Evolutionary conservation across 2,888 invertebrate species (phyloP).

Genomic region (Epistrophella euchroma): DNA sequence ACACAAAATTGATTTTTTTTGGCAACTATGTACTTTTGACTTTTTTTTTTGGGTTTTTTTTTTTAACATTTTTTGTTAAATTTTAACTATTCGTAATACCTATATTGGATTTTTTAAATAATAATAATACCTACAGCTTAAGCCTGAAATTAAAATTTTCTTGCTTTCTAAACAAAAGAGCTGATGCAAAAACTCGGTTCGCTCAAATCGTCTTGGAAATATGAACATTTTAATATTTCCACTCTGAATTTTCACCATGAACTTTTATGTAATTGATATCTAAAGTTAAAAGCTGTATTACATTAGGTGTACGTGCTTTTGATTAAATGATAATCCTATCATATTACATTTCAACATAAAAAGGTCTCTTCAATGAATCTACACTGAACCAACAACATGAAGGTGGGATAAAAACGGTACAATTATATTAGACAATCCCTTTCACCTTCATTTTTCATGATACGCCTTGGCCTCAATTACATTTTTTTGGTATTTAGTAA

Average conservation of each 20-base stretch:
- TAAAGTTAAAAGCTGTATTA: not conserved
- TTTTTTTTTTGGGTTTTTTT: too few relatives aligned
- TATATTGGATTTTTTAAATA: too few relatives aligned
- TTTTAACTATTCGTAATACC: too few relatives aligned
- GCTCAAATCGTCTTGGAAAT: not conserved
- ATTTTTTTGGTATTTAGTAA: not conserved
- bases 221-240: not conserved
- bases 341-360: not conserved
- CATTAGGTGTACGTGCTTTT: not conserved
- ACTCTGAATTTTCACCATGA: not conserved
- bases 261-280: constrained; percentile 5
- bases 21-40: too few relatives aligned
- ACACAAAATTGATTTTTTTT: too few relatives aligned
- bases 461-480: constrained; percentile 37
- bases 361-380: not conserved
- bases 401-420: constrained; percentile 8
- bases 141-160: not conserved
- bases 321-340: constrained; percentile 1
- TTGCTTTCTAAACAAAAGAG: constrained; percentile 24
- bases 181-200: not conserved
- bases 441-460: constrained; percentile 29
- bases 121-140: too few relatives aligned
- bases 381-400: not conserved
- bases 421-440: constrained; percentile 29
- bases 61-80: too few relatives aligned